Evolutionary conservation across 1,140 invertebrate genomes (phyloP), one percentile per base, ranked within the genome.

Genomic region (Lordiphosa mommai): DNA sequence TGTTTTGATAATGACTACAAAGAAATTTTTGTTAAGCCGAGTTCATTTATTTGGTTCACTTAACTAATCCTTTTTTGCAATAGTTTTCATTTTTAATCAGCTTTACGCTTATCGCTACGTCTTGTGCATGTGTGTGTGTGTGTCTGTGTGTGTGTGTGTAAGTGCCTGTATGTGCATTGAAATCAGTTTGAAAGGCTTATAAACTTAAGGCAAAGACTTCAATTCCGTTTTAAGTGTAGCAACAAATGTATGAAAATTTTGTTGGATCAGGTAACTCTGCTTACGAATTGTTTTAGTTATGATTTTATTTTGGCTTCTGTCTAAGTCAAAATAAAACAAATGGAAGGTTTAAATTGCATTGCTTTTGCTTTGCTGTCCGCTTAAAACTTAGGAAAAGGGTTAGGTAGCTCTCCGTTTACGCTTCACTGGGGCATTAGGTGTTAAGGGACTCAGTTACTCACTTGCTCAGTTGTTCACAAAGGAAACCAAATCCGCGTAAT

Each of bases 31-130:
- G 68, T 60, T 84, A 70, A 84, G 77, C 79, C 63, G 79, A 84
- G 72, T 77, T 84, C 77, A 85, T 79, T 85, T 85, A 79, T 73
- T 86, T 79, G 79, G 79, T 85, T 86, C 79, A 85, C 79, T 85
- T 85, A 73, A 80, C 80, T 85, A 85, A 85, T 85, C 79, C 79
- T 65, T 79, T 80, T 79, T 58, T 41, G 72, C 74, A 85, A 85
- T 85, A 85, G 77, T 85, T 85, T 77, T 66, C 79, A 63, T 61
- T 79, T 72, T 77, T 84, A 84, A 84, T 84, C 79, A 77, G 77
- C 79, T 84, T 82, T 84, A 17, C 79, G 72, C 44, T 68, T 63
- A 72, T 59, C 66, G 52, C 52, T 20, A 10, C n/a, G 5, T 27
- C 20, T 33, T 20, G 13, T 8, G 13, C 37, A 29, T 20, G 29